Evolutionary conservation across 2,797 vertebrate species (phyloP).

Genomic region (Leptatherina wallacei): DNA sequence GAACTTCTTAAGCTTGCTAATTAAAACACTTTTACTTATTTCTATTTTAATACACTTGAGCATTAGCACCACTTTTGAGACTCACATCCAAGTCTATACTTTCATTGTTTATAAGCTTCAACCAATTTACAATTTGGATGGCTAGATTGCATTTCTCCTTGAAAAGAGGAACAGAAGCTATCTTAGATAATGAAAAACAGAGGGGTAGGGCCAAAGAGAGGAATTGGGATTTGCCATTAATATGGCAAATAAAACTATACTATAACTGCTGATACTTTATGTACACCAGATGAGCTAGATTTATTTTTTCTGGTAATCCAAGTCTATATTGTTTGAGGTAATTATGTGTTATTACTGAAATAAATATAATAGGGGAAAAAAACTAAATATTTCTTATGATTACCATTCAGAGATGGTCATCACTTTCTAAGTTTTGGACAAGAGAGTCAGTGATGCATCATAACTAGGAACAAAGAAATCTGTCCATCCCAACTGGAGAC

Average conservation of each 20-base stretch:
- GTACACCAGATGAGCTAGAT: not conserved
- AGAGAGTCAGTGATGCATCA: slow-evolving; percentile 14
- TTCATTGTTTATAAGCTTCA: not conserved
- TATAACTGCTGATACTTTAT: not conserved
- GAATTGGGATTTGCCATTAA: not conserved
- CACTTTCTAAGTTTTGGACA: not conserved
- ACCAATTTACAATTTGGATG: not conserved
- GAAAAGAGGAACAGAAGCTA: not conserved
- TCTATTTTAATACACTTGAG: not conserved
- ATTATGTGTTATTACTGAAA: slow-evolving; percentile 14
- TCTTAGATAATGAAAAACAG: not conserved
- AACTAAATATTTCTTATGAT: too few species aligned
- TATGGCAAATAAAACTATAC: not conserved
- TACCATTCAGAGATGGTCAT: not conserved
- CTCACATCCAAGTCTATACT: not conserved
- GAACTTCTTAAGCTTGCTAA: not conserved
- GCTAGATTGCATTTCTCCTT: not conserved
- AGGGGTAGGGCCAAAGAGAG: not conserved
- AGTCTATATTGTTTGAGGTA: slow-evolving; percentile 7
- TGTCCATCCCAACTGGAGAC: slow-evolving; percentile 28
- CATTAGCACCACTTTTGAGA: not conserved
- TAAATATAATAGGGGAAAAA: not conserved
- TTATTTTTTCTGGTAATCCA: slow-evolving; percentile 8
- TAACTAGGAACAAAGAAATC: slow-evolving; percentile 31
- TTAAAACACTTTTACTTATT: not conserved